Base-by-base conservation (phyloP, 2,113 vertebrate species). In the Ovis aries region DNA sequence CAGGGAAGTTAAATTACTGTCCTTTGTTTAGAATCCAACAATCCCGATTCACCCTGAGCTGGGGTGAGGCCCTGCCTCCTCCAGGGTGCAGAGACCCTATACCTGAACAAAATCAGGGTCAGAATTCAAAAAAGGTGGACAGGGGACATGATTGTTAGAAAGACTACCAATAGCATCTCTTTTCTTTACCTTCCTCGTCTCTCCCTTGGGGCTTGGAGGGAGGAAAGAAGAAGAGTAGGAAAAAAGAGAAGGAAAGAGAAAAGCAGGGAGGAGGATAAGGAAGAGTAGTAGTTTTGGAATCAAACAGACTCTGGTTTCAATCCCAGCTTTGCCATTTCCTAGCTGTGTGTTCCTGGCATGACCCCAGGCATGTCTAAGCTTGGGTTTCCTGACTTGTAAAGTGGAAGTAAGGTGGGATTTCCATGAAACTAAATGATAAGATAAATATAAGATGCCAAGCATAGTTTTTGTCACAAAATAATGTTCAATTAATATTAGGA, bases 111-210 rank as follows among this genome's bases (percentile, higher is more conserved):
- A 77, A 33, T 43, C 40, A 52, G 53, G 12, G 52, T 53, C 94
- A 52, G 36, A 81, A 59, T 23, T 1, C 21, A 31, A 45, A 77
- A 57, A 55, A 53, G 43, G 43, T 36, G 36, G 10, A 31, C n/a
- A 60, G 25, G 55, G 7, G 31, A 6, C 36, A 7, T 0, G 3
- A 25, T 2, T 71, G 2, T 53, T 27, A 52, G 78, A 21, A 78
- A 85, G 31, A 60, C 43, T 27, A 19, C 7, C 23, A 6, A n/a
- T 29, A 5, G 7, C 13, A 3, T 57, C 25, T 80, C 16, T 53
- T 14, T 25, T 40, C 1, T 1, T 6, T 45, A 29, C 15, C 43
- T 9, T 3, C 5, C 8, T 8, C 4, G 1, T 3, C n/a, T 12
- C 52, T 10, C 4, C 25, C 31, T 31, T 11, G 17, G 29, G 59